Conservation (phyloP, 2,113 vertebrate species). For the Nesoenas mayeri region DNA sequence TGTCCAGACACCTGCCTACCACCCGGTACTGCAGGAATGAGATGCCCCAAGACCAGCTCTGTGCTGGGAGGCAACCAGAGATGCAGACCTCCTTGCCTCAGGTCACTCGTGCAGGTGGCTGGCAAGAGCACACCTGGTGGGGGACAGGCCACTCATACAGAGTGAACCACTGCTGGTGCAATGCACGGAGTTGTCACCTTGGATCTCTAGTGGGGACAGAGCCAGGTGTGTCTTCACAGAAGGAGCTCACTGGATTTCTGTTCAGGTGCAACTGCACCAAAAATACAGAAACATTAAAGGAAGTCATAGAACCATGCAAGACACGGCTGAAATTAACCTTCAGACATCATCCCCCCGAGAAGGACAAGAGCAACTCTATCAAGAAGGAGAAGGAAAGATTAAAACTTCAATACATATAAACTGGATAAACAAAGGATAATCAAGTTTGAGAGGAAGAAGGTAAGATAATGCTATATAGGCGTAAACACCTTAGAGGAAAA, state of each 20-base stretch:
- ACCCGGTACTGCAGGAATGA: accelerated
- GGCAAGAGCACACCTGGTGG: background rate
- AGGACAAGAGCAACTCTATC: background rate
- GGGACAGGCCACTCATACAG: accelerated
- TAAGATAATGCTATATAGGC: background rate
- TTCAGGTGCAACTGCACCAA: background rate
- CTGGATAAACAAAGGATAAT: background rate
- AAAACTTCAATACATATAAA: background rate
- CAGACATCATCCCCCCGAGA: background rate
- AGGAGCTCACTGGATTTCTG: background rate
- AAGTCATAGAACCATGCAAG: accelerated
- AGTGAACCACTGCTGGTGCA: background rate
- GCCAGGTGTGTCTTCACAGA: background rate
- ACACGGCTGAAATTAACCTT: background rate
- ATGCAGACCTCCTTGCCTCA: background rate
- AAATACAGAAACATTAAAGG: background rate
- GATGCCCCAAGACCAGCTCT: background rate
- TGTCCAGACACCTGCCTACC: background rate
- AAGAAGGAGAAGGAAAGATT: background rate
- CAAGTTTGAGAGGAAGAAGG: background rate
- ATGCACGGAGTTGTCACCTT: background rate
- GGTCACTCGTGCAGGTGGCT: background rate
- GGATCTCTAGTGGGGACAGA: background rate
- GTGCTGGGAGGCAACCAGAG: background rate
- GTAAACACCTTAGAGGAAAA: background rate